Evolutionary conservation across 2,797 vertebrate species (phyloP), one percentile per base, ranked within the genome.

Genomic region (Platalea minor): DNA sequence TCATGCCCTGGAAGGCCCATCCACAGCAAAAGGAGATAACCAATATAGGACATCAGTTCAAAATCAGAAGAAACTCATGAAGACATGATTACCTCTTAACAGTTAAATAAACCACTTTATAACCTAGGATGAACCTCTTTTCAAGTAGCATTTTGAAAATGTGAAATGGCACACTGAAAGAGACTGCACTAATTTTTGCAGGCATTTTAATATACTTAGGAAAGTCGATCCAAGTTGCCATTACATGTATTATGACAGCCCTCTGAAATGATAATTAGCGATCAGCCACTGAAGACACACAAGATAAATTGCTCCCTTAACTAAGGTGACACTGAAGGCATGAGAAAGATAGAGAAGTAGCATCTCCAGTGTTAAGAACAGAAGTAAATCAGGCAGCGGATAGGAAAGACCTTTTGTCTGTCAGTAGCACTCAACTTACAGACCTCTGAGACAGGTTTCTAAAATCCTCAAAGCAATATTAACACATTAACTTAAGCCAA

Each of bases 41-140:
- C n/a, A 28, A n/a, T 5, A 19, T 0, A 26, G 54, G 61, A n/a
- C 37, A 10, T 1, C 0, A 26, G 18, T 20, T 39, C 31, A 54
- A 33, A 57, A 24, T 9, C 35, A 41, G 63, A 73, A 88, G 10
- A 19, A 68, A 60, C n/a, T 31, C 21, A 17, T 67, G 48, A 8
- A 72, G 33, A 17, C 69, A 11, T 1, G 0, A 10, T 15, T 48
- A 14, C 16, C n/a, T 19, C 56, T 73, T 67, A 23, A 2, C 5
- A 46, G 37, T 63, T 68, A 17, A 53, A 7, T 1, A 2, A 46
- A 80, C 39, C 39, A 35, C 19, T 41, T 33, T 11, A 18, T 3
- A 48, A 75, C 26, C n/a, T 15, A 15, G 33, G 51, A 84, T 17
- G 33, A 93, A 41, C 57, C 51, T 43, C 57, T 59, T 9, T 2